Conservation (phyloP, 2,113 vertebrate genomes). For the Corapipo altera region DNA sequence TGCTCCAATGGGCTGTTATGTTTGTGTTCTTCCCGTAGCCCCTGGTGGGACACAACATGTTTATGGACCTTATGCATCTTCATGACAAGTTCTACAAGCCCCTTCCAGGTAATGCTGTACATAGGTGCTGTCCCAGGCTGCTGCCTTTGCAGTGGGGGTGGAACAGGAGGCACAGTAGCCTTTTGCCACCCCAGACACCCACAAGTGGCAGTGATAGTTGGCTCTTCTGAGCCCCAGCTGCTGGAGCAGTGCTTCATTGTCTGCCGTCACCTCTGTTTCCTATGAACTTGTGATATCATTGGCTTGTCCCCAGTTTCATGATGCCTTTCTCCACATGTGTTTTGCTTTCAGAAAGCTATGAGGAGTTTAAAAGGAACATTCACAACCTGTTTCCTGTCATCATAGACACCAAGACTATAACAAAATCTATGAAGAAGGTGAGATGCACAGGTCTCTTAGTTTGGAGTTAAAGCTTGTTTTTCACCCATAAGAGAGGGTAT, state of each 20-base stretch:
- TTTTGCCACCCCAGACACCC: background rate
- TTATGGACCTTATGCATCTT: conserved; percentile 78
- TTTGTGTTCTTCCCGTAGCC: conserved; percentile 50
- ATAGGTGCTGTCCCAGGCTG: background rate
- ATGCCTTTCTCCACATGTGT: background rate
- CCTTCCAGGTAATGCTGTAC: conserved; percentile 71
- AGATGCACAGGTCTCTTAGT: background rate
- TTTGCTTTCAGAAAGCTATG: conserved; percentile 72
- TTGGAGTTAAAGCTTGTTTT: background rate
- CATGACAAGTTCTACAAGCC: conserved; percentile 78
- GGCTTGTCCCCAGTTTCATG: background rate
- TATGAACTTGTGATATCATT: background rate
- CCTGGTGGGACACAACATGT: conserved; percentile 79
- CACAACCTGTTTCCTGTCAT: conserved; percentile 75
- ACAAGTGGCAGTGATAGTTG: background rate
- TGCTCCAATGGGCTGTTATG: background rate
- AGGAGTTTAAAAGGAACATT: conserved; percentile 77
- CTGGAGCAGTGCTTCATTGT: fast-evolving
- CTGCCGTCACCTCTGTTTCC: background rate
- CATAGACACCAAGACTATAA: conserved; percentile 76
- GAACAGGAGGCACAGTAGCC: background rate
- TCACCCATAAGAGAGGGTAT: background rate
- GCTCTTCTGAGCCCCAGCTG: background rate
- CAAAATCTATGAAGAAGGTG: conserved; percentile 75
- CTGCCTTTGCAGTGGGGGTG: background rate